Base-by-base conservation (phyloP, 2,888 invertebrate species). In the Drosophila affinis region DNA sequence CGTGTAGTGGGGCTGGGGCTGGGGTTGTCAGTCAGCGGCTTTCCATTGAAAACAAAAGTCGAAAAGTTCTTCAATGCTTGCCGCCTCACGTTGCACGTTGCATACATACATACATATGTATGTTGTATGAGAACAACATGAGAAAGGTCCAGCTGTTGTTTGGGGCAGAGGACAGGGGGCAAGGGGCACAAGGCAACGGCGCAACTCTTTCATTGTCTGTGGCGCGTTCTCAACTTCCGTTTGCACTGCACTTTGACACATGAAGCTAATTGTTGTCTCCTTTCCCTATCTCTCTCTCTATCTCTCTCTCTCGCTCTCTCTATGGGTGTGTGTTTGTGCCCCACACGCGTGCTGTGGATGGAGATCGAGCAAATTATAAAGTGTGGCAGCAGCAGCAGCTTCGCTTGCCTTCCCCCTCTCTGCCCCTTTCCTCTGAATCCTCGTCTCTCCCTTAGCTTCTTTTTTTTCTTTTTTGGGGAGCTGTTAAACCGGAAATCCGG, bases 401-500 rank as follows among this genome's bases (percentile, higher is more conserved):
- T 24, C 57, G 44, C 45, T 63, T 63, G 48, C 46, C 34, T 12
- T 51, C 53, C 2, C n/a, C 32, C 9, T 2, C 29, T 3, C 27
- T 48, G 14, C 9, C 18, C 45, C 46, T 45, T 10, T 14, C 9
- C 60, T 18, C 24, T 9, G 39, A 39, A 14, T 39, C 10, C 65
- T 47, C 29, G 29, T 9, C 29, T 27, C 9, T 34, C 39, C 39
- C n/a, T 39, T 39, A n/a, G 39, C 39, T 39, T 6, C 0, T 2
- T 14, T 39, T 46, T 51, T 52, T 55, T 46, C 48, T 52, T 55
- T 61, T 59, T 64, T 39, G 57, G 57, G 70, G 61, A 68, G 78
- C 71, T 72, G 82, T 72, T 85, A 80, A 83, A 78, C 82, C 86
- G 83, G 86, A 83, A 76, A 83, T 83, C 83, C 83, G 83, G 80